Conservation (phyloP, 1,140 invertebrate species). For the Chelonus insularis region DNA sequence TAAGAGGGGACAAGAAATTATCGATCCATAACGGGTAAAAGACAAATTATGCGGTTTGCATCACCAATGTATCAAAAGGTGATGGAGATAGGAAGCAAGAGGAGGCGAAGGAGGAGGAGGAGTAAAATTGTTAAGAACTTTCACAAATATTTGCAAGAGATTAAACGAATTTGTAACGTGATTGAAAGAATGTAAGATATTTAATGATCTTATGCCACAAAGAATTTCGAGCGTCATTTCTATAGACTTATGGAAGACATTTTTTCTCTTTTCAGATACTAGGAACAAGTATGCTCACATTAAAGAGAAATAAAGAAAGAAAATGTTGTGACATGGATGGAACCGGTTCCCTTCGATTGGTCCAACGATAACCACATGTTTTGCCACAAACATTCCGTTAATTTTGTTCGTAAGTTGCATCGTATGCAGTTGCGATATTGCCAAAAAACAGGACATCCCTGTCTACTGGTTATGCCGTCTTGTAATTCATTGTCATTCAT, state of each 20-base stretch:
- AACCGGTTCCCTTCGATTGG: constrained; percentile 29
- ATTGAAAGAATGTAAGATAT: no score
- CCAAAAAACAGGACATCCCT: not conserved
- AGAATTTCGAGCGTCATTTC: no score
- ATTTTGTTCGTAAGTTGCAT: constrained; percentile 24
- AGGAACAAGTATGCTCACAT: not conserved
- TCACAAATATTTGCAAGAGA: not conserved
- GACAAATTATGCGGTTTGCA: constrained; percentile 14
- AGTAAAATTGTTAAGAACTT: constrained; percentile 2
- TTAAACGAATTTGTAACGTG: no score
- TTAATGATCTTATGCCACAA: no score
- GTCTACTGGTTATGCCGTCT: not conserved
- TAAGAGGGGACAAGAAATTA: not conserved
- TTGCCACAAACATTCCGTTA: constrained; percentile 29
- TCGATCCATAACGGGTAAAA: constrained; percentile 18
- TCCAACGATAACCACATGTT: constrained; percentile 28
- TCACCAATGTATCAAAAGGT: not conserved
- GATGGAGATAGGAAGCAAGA: no score
- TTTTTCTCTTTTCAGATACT: not conserved
- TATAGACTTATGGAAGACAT: not conserved
- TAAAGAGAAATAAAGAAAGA: constrained; percentile 1
- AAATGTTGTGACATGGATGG: not conserved
- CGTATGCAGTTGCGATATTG: constrained; percentile 17
- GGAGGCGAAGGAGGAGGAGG: not conserved
- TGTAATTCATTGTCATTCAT: no score